A percentile compares a stretch with the other conserved stretches of the same genome.
These are phyloP conservation scores for Plagodis dolabraria DNA, from an alignment of 2,888 invertebrate genomes.

Conservation along the genomic window DNA sequence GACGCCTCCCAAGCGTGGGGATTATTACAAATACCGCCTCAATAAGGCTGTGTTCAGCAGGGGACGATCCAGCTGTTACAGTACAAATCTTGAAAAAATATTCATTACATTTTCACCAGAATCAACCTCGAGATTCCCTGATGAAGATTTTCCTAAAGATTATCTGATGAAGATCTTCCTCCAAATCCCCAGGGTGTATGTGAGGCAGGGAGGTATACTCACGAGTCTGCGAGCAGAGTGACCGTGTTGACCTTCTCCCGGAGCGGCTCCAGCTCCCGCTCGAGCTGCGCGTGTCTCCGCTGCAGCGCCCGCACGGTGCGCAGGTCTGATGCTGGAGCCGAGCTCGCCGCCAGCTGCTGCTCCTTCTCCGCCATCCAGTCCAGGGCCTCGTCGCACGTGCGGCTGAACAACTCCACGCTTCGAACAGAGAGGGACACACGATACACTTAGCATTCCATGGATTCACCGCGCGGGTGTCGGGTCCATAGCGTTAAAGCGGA, in stretches of 20 bases:
- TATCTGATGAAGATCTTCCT: background rate
- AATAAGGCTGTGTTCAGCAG: too few species aligned
- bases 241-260: slow-evolving; percentile 97
- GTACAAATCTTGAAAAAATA: too few species aligned
- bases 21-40: too few species aligned
- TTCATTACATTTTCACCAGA: too few species aligned
- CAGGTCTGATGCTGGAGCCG: slow-evolving; percentile 92
- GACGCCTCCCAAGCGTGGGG: too few species aligned
- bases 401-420: slow-evolving; percentile 97
- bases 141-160: too few species aligned
- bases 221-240: slow-evolving; percentile 93
- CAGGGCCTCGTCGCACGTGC: slow-evolving; percentile 97
- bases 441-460: too few species aligned
- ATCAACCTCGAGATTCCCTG: too few species aligned
- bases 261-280: slow-evolving; percentile 96
- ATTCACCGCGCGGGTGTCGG: too few species aligned
- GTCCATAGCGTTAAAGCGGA: too few species aligned
- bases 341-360: slow-evolving; percentile 92
- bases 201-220: slow-evolving; percentile 61
- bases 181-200: background rate
- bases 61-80: too few species aligned
- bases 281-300: slow-evolving; percentile 95
- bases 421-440: background rate
- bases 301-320: slow-evolving; percentile 96
- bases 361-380: slow-evolving; percentile 99